Percentiles rank a stretch among this genome's conserved stretches.
Evolutionary conservation across 2,113 vertebrate species (phyloP).

Genomic region (Motacilla tschutschensis): DNA sequence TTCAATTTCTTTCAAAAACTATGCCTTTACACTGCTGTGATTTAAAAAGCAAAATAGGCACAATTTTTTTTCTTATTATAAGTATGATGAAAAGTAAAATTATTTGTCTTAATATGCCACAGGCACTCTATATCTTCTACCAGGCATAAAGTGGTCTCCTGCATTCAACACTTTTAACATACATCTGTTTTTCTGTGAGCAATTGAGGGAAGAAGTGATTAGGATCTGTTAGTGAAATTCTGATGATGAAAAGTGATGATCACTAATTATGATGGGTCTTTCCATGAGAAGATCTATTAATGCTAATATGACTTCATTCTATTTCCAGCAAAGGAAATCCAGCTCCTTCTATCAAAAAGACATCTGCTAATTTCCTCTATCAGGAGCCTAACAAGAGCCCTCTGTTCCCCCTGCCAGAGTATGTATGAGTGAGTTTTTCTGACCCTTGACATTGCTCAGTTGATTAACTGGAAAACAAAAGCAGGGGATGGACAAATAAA

Average conservation of each 20-base stretch:
- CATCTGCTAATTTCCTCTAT: neutral
- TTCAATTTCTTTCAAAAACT: neutral
- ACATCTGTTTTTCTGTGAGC: neutral
- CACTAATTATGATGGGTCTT: neutral
- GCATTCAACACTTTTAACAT: neutral
- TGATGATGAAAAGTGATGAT: slow-evolving; percentile 12
- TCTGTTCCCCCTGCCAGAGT: neutral
- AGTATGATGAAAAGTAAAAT: neutral
- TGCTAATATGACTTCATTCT: neutral
- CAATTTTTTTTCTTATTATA: neutral
- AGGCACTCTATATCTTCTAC: neutral
- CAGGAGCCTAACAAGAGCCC: neutral
- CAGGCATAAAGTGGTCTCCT: neutral
- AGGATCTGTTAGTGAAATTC: neutral
- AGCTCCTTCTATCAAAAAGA: slow-evolving; percentile 19
- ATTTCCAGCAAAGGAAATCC: slow-evolving; percentile 9
- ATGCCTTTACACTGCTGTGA: neutral
- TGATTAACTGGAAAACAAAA: slow-evolving; percentile 19
- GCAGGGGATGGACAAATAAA: neutral
- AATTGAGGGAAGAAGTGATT: neutral
- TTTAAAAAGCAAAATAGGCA: neutral
- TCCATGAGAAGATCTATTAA: slow-evolving; percentile 13
- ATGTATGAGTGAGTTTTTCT: neutral
- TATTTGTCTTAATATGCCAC: neutral
- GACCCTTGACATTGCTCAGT: neutral